Percentiles rank a stretch among this genome's conserved stretches.
phyloP scores from a whole-genome alignment of 2,797 vertebrate species.

The Rhincodon typus region DNA sequence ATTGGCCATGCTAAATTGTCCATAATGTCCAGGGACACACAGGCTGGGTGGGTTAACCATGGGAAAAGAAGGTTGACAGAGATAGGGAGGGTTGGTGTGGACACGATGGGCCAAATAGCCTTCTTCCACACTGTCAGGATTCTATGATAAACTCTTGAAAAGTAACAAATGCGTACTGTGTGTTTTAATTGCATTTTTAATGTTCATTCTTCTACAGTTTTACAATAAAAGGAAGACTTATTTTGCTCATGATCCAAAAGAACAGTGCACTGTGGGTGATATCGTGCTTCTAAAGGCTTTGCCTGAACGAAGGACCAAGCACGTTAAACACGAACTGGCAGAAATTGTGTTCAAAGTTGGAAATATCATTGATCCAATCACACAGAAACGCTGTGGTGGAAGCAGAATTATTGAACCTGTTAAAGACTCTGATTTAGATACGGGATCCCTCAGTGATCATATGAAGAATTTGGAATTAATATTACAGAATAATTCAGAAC shows the following conservation, averaged over 20 bases:
- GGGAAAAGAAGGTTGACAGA: too few relatives aligned
- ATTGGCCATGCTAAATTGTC: too few relatives aligned
- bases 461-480: constrained; percentile 69
- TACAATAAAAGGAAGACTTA: constrained; percentile 96
- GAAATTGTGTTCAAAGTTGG: constrained; percentile 91
- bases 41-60: too few relatives aligned
- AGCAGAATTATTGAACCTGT: constrained; percentile 69
- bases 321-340: constrained; percentile 86
- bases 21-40: too few relatives aligned
- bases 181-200: background rate
- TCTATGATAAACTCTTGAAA: background rate
- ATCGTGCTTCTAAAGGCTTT: constrained; percentile 86
- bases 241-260: constrained; percentile 84
- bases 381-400: constrained; percentile 77
- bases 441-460: constrained; percentile 62
- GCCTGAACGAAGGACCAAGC: constrained; percentile 70
- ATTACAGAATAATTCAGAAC: constrained; percentile 45
- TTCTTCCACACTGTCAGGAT: too few relatives aligned
- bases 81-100: too few relatives aligned
- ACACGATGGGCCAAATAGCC: too few relatives aligned
- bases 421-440: constrained; percentile 49
- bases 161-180: background rate
- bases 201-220: constrained; percentile 62
- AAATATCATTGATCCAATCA: constrained; percentile 79
- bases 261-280: constrained; percentile 82